These are phyloP conservation scores for Apogon hyalosoma DNA, from an alignment of 2,797 vertebrate genomes.

Conservation along the genomic window DNA sequence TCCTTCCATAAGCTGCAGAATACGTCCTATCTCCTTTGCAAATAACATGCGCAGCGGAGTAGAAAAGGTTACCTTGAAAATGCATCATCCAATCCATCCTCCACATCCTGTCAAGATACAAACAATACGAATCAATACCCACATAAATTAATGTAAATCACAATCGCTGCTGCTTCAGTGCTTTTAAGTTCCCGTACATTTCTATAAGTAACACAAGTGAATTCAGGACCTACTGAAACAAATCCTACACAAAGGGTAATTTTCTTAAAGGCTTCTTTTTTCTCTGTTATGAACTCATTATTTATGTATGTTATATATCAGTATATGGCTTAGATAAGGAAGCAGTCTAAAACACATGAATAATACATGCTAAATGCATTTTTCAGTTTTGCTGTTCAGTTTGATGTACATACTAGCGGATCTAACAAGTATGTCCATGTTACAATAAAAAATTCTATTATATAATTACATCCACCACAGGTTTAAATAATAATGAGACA, in stretches of 20 bases:
- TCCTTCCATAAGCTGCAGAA: background rate
- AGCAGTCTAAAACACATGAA: background rate
- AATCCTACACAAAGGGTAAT: background rate
- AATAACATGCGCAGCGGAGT: background rate
- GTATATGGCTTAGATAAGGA: background rate
- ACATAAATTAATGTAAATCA: conserved; percentile 14
- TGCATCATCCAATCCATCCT: conserved; percentile 84
- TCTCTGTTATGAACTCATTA: conserved; percentile 7
- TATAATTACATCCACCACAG: too few relatives aligned
- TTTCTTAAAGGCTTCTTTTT: background rate
- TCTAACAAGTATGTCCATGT: background rate
- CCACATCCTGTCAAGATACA: conserved; percentile 82
- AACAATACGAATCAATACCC: conserved; percentile 48
- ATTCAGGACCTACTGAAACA: background rate
- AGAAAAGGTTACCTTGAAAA: conserved; percentile 85
- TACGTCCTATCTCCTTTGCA: background rate
- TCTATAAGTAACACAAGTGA: conserved; percentile 8
- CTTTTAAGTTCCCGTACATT: background rate
- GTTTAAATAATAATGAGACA: too few relatives aligned
- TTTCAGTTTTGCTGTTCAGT: background rate
- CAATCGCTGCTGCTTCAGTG: conserved; percentile 3
- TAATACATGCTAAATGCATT: too few relatives aligned
- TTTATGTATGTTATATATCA: background rate
- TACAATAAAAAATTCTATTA: background rate
- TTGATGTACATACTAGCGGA: background rate